Evolutionary conservation across 2,113 vertebrate species (phyloP).

Genomic region (Heterochromis multidens): DNA sequence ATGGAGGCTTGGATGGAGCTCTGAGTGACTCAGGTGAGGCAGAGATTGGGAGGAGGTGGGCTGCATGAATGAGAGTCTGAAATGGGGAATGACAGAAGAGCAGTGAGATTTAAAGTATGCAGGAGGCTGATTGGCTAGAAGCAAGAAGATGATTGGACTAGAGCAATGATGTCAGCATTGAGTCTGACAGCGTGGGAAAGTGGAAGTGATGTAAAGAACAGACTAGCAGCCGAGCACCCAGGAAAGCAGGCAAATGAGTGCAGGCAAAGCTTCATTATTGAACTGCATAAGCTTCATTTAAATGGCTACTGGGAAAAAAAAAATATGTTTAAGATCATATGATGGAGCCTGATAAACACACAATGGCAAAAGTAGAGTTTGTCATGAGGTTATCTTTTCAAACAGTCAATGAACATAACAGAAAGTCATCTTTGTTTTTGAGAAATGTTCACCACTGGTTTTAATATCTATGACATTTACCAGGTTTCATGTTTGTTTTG

Average conservation of each 20-base stretch:
- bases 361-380: background rate
- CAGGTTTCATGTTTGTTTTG: background rate
- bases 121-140: too few species aligned
- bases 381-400: background rate
- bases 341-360: background rate
- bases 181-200: background rate
- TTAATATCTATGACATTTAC: background rate
- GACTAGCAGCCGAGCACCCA: background rate
- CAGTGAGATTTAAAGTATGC: too few species aligned
- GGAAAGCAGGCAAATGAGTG: background rate
- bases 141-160: background rate
- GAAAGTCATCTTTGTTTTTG: background rate
- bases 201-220: background rate
- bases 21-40: too few species aligned
- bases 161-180: background rate
- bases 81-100: too few species aligned
- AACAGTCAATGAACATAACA: background rate
- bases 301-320: background rate
- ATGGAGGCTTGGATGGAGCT: background rate
- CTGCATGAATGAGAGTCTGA: too few species aligned
- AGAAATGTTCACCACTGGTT: background rate
- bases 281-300: background rate
- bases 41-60: too few species aligned
- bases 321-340: background rate
- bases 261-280: background rate